phyloP scores from a whole-genome alignment of 2,797 vertebrate genomes.

The Heliangelus exortis region DNA sequence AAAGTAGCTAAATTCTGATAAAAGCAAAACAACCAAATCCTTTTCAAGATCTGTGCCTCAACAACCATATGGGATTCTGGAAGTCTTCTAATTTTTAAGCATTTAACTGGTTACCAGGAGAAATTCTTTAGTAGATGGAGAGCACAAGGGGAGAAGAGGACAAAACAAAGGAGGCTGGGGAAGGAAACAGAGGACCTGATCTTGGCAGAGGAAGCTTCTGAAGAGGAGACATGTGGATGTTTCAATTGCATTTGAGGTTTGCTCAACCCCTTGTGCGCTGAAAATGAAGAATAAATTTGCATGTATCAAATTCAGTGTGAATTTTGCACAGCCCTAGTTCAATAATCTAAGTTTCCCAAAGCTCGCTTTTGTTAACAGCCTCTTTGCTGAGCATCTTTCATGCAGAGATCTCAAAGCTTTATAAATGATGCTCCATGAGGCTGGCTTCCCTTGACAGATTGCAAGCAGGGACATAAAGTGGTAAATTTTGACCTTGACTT shows the following conservation, averaged over 20 bases:
- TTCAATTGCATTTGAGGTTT: background rate
- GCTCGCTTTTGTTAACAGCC: background rate
- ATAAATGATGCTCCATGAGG: background rate
- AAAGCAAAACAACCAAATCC: background rate
- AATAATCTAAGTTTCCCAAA: slow-evolving; percentile 6
- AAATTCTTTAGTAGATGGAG: background rate
- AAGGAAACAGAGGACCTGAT: background rate
- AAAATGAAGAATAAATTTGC: slow-evolving; percentile 25
- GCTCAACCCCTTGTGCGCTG: background rate
- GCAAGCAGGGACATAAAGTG: background rate
- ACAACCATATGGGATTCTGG: background rate
- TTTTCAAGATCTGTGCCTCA: background rate
- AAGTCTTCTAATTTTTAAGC: background rate
- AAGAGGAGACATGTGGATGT: background rate
- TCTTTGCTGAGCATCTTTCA: background rate
- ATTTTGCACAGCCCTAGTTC: slow-evolving; percentile 10
- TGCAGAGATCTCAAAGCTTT: background rate
- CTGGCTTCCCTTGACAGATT: background rate
- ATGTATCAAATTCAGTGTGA: slow-evolving; percentile 15
- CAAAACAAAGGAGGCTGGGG: background rate
- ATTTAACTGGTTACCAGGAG: background rate
- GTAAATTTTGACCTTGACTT: background rate
- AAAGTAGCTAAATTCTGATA: background rate
- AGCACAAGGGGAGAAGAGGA: background rate
- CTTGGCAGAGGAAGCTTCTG: background rate